Percentiles rank a stretch among this genome's conserved stretches.
Evolutionary conservation across 37 sponge, comb jelly and placozoan genomes (phyloP).

Genomic region (Hexactinellida sp.): DNA sequence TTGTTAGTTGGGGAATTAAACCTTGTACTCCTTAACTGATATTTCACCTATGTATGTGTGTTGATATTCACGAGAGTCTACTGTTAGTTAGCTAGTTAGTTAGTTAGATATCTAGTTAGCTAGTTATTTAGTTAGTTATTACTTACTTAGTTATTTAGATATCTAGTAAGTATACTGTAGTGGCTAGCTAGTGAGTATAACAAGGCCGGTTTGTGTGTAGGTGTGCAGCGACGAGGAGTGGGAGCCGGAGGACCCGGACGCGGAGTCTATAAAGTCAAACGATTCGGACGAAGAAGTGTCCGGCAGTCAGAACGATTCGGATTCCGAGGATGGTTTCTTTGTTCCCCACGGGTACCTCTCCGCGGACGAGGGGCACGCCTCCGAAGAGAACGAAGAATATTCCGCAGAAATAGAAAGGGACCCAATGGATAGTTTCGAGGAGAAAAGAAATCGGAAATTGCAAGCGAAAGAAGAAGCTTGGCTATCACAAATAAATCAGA

Average conservation of each 20-base stretch:
- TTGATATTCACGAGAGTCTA: neutral
- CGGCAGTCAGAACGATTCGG: constrained; percentile 48
- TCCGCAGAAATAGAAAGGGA: neutral
- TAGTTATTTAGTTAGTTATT: neutral
- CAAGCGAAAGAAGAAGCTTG: constrained; percentile 55
- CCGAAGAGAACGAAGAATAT: constrained; percentile 28
- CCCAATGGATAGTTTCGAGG: neutral
- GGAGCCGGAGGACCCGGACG: constrained; percentile 93
- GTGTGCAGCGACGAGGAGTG: constrained; percentile 96
- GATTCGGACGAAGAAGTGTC: constrained; percentile 45
- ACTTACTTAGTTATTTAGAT: too few relatives aligned
- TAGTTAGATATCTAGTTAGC: neutral
- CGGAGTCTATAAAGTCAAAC: constrained; percentile 28
- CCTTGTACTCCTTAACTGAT: too few relatives aligned
- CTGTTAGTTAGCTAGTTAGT: too few relatives aligned
- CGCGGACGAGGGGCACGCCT: constrained; percentile 74
- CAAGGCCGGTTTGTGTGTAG: constrained; percentile 10
- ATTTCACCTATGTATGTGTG: neutral
- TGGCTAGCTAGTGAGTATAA: neutral
- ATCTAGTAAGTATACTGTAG: too few relatives aligned
- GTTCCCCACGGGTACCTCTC: constrained; percentile 99
- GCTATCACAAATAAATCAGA: constrained; percentile 48
- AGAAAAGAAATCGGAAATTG: constrained; percentile 27
- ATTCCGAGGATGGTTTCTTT: constrained; percentile 91
- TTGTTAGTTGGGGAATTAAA: too few relatives aligned